Evolutionary conservation across 2,797 vertebrate genomes (phyloP).

Genomic region (Catostomus latipinnis): DNA sequence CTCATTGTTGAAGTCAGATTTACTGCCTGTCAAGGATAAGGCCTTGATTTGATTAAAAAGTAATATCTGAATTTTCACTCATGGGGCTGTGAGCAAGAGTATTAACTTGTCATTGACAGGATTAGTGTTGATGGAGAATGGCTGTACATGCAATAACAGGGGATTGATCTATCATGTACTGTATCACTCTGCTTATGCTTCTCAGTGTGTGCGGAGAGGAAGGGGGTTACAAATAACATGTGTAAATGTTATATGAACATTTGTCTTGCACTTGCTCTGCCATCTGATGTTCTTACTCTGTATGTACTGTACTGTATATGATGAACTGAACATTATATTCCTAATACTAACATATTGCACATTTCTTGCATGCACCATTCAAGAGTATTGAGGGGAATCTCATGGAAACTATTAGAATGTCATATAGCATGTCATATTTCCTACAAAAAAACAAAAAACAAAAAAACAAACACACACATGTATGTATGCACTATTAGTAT

Average conservation of each 20-base stretch:
- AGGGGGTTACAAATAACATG: slow-evolving; percentile 27
- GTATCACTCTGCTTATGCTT: slow-evolving; percentile 11
- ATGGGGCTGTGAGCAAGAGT: slow-evolving; percentile 36
- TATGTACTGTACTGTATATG: too few species aligned
- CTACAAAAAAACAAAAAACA: neutral
- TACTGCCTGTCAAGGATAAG: slow-evolving; percentile 19
- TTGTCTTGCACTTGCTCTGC: slow-evolving; percentile 28
- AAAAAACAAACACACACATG: neutral
- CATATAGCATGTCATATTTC: neutral
- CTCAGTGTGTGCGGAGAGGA: slow-evolving; percentile 26
- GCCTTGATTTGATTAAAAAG: slow-evolving; percentile 49
- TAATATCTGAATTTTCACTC: slow-evolving; percentile 41
- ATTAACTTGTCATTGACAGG: slow-evolving; percentile 45
- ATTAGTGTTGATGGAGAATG: slow-evolving; percentile 42
- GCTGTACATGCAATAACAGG: slow-evolving; percentile 28
- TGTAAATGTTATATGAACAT: slow-evolving; percentile 33
- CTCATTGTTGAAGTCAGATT: slow-evolving; percentile 29
- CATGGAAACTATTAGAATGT: neutral
- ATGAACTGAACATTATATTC: slow-evolving; percentile 9
- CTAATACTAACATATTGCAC: neutral
- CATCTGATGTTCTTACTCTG: neutral
- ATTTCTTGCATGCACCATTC: neutral
- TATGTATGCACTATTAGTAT: too few species aligned
- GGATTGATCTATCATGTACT: slow-evolving; percentile 31
- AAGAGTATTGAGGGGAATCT: neutral